phyloP scores from a whole-genome alignment of 2,797 vertebrate species.

The Buphagus erythrorhynchus region DNA sequence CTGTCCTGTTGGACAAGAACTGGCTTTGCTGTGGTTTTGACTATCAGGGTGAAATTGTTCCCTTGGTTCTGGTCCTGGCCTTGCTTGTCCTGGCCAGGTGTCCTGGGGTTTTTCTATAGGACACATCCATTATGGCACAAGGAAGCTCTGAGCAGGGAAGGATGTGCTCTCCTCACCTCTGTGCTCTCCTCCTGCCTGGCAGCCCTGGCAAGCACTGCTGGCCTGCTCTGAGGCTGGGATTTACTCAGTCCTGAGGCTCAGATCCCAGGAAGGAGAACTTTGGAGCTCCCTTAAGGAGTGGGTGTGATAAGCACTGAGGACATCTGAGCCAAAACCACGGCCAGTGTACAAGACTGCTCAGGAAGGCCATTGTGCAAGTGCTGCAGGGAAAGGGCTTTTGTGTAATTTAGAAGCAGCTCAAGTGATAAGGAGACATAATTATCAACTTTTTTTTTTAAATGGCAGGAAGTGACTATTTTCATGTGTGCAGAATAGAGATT shows the following conservation, averaged over 20 bases:
- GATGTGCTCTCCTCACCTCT: not conserved
- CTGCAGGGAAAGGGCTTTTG: not conserved
- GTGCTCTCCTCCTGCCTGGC: not conserved
- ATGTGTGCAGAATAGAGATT: not conserved
- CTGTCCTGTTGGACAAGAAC: not conserved
- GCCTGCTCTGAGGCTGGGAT: not conserved
- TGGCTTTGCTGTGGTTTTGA: not conserved
- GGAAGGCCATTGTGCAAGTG: not conserved
- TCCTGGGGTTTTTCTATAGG: not conserved
- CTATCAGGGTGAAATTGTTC: rapidly evolving
- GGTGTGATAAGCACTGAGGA: not conserved
- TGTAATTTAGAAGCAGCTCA: not conserved
- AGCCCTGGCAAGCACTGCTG: not conserved
- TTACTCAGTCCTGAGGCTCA: not conserved
- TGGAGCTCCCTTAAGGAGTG: not conserved
- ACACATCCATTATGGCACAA: not conserved
- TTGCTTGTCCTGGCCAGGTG: not conserved
- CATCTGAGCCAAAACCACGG: not conserved
- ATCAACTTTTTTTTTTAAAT: not conserved
- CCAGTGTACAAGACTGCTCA: not conserved
- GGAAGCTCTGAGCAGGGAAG: not conserved
- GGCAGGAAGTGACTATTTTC: not conserved
- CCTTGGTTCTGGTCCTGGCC: not conserved
- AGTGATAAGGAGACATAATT: not conserved
- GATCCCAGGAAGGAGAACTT: not conserved